Evolutionary conservation across 2,797 vertebrate genomes (phyloP).

Genomic region (Oreortyx pictus): DNA sequence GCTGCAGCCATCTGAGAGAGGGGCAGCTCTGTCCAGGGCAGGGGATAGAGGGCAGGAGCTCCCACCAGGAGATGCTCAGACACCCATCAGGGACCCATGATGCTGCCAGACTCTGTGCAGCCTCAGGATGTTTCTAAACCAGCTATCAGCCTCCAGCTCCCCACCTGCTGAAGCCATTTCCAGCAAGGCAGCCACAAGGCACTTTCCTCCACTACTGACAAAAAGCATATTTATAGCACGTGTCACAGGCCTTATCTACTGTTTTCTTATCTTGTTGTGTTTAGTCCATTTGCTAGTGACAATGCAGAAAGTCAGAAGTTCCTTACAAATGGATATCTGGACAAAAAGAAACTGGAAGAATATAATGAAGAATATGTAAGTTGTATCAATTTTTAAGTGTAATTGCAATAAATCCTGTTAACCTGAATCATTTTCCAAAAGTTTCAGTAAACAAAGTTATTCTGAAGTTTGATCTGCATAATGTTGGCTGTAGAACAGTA

Average conservation of each 20-base stretch:
- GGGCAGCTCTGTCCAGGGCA: fast-evolving
- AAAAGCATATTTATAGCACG: neutral
- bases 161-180: neutral
- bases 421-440: slow-evolving; percentile 15
- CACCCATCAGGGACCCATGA: neutral
- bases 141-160: neutral
- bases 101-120: neutral
- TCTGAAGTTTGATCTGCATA: slow-evolving; percentile 31
- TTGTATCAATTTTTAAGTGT: slow-evolving; percentile 40
- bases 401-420: neutral
- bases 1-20: neutral
- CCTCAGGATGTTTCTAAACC: neutral
- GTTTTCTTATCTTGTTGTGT: slow-evolving; percentile 32
- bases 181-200: neutral
- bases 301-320: slow-evolving; percentile 93
- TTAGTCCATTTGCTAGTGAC: slow-evolving; percentile 87
- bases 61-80: neutral
- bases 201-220: neutral
- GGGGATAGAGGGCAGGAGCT: neutral
- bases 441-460: slow-evolving; percentile 16
- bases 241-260: neutral
- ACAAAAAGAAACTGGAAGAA: slow-evolving; percentile 90
- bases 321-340: slow-evolving; percentile 89
- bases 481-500: slow-evolving; percentile 49
- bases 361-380: slow-evolving; percentile 94